These are phyloP conservation scores for Dasyornis broadbenti DNA, from an alignment of 2,113 vertebrate genomes.

Conservation along the genomic window DNA sequence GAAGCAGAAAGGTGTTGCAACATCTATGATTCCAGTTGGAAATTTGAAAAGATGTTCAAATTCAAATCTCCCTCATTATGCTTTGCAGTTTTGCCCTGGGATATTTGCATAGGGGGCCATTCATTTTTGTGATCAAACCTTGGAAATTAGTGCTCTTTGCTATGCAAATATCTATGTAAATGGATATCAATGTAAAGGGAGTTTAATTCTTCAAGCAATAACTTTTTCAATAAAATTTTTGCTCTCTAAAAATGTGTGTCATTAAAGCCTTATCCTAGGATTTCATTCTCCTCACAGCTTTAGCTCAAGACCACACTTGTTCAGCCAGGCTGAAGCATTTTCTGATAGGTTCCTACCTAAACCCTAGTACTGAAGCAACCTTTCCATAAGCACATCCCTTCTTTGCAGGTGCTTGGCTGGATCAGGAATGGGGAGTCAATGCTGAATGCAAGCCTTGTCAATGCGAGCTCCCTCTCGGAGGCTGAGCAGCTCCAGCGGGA, in stretches of 20 bases:
- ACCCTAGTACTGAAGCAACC: neutral
- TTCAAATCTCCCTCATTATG: neutral
- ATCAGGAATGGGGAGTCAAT: constrained; percentile 97
- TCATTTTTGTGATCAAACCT: neutral
- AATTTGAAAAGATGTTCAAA: neutral
- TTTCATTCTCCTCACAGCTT: neutral
- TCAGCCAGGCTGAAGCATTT: neutral
- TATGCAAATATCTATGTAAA: neutral
- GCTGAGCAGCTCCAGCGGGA: constrained; percentile 97
- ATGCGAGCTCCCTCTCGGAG: constrained; percentile 95
- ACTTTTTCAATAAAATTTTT: neutral
- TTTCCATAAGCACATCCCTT: neutral
- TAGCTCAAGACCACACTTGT: neutral
- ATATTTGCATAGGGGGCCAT: neutral
- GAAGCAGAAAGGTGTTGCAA: neutral
- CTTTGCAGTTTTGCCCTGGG: neutral
- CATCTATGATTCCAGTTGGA: neutral
- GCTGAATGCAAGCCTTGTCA: constrained; percentile 95
- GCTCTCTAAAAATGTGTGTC: neutral
- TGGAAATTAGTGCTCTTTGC: neutral
- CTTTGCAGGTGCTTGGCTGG: constrained; percentile 91
- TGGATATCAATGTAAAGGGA: neutral
- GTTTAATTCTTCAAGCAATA: neutral
- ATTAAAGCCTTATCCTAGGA: neutral
- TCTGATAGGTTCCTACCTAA: neutral